Percentiles rank a stretch among this genome's conserved stretches.
phyloP scores from a whole-genome alignment of 2,797 vertebrate genomes.

The Peromyscus eremicus region DNA sequence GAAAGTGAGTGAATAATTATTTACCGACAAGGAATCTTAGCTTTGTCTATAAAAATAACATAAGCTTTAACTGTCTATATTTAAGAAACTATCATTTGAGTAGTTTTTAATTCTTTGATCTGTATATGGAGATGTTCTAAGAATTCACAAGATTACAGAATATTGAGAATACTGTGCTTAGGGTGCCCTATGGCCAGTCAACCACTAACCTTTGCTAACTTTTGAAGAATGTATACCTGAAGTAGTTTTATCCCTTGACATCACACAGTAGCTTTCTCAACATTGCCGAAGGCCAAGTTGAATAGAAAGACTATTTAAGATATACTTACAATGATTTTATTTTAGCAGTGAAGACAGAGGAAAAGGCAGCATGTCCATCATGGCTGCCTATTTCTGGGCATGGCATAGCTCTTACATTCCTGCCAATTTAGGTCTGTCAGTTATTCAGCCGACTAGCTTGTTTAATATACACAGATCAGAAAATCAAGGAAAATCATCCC shows the following conservation, averaged over 20 bases:
- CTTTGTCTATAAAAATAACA: not conserved
- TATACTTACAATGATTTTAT: not conserved
- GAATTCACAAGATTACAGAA: not conserved
- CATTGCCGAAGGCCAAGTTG: not conserved
- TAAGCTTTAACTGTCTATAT: not conserved
- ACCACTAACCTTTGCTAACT: not conserved
- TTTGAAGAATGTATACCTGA: constrained; percentile 39
- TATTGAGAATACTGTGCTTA: not conserved
- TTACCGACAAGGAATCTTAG: not conserved
- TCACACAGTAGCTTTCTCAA: constrained; percentile 3
- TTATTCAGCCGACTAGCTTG: not conserved
- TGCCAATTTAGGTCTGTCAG: constrained; percentile 4
- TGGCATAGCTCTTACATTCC: not conserved
- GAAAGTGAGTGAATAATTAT: constrained; percentile 33
- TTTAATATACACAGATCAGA: constrained; percentile 27
- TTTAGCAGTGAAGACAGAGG: not conserved
- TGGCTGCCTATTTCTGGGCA: not conserved
- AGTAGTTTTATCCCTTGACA: constrained; percentile 4
- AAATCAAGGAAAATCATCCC: constrained; percentile 13
- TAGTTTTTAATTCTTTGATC: not conserved
- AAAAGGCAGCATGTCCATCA: not conserved
- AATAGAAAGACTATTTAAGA: not conserved
- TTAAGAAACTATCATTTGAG: not conserved
- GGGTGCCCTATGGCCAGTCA: not conserved
- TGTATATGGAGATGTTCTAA: constrained; percentile 39